These are phyloP conservation scores for Drosophila neocordata DNA, from an alignment of 1,140 invertebrate genomes.

Conservation along the genomic window DNA sequence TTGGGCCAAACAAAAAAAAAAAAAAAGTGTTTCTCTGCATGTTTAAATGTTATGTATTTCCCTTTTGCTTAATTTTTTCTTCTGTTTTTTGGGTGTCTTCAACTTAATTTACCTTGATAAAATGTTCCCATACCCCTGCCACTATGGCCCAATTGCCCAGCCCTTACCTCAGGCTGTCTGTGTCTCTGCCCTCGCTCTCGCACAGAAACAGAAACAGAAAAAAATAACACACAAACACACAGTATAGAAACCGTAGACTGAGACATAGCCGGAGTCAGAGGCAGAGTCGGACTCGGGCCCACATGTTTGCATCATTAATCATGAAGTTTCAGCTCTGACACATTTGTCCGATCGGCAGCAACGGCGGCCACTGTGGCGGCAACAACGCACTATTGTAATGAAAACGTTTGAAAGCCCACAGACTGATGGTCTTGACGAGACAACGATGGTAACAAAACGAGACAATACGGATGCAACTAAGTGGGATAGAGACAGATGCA, in stretches of 20 bases:
- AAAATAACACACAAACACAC: constrained; percentile 17
- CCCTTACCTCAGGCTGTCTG: constrained; percentile 52
- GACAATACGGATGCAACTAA: constrained; percentile 20
- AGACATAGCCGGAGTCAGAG: constrained; percentile 41
- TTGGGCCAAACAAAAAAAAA: constrained; percentile 5
- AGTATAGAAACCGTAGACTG: constrained; percentile 26
- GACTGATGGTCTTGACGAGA: constrained; percentile 40
- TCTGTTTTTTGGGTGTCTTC: constrained; percentile 53
- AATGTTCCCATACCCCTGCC: constrained; percentile 48
- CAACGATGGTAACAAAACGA: constrained; percentile 27
- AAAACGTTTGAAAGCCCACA: constrained; percentile 61
- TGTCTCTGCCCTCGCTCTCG: constrained; percentile 47
- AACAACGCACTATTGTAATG: constrained; percentile 58
- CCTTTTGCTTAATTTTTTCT: constrained; percentile 8
- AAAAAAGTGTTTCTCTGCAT: constrained; percentile 31
- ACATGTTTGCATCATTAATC: constrained; percentile 81
- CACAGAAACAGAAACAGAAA: background rate
- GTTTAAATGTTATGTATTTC: constrained; percentile 1
- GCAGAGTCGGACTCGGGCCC: constrained; percentile 55
- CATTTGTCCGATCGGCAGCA: constrained; percentile 78
- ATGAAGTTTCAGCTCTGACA: constrained; percentile 80
- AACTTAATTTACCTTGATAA: constrained; percentile 57
- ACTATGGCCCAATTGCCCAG: constrained; percentile 24
- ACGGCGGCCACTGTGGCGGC: constrained; percentile 45
- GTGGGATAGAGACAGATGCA: constrained; percentile 34